Evolutionary conservation across 1,140 invertebrate genomes (phyloP).

Genomic region (Zaprionus vittiger): DNA sequence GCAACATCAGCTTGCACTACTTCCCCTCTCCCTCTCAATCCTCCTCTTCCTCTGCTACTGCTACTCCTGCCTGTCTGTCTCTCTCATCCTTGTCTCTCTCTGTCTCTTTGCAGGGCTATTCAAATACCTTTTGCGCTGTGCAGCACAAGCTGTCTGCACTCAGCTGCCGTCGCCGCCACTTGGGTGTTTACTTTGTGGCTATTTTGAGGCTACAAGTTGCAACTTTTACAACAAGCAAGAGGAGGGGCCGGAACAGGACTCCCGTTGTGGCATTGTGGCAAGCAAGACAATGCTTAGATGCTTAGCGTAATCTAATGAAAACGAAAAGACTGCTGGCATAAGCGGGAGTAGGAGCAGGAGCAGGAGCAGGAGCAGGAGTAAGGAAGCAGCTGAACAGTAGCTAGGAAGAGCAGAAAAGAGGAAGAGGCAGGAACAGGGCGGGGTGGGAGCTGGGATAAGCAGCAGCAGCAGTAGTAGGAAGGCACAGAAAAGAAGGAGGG

Average conservation of each 20-base stretch:
- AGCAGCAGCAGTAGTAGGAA: too few relatives aligned
- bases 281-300: slow-evolving; percentile 38
- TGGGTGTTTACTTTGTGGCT: slow-evolving; percentile 80
- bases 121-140: slow-evolving; percentile 60
- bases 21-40: neutral
- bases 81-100: neutral
- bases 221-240: slow-evolving; percentile 64
- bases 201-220: slow-evolving; percentile 82
- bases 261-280: neutral
- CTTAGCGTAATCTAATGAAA: slow-evolving; percentile 75
- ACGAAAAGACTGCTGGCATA: slow-evolving; percentile 47
- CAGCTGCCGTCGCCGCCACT: slow-evolving; percentile 53
- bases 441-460: too few relatives aligned
- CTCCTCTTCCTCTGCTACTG: neutral
- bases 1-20: neutral
- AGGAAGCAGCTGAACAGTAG: neutral
- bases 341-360: neutral
- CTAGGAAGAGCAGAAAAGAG: neutral
- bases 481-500: too few relatives aligned
- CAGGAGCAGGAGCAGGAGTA: neutral
- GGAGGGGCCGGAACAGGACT: neutral
- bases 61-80: neutral
- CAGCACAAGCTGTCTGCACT: slow-evolving; percentile 6
- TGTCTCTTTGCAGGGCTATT: slow-evolving; percentile 64
- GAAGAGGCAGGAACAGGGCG: neutral